These are phyloP conservation scores for Enhydra lutris DNA, from an alignment of 2,113 vertebrate genomes.

Conservation along the genomic window DNA sequence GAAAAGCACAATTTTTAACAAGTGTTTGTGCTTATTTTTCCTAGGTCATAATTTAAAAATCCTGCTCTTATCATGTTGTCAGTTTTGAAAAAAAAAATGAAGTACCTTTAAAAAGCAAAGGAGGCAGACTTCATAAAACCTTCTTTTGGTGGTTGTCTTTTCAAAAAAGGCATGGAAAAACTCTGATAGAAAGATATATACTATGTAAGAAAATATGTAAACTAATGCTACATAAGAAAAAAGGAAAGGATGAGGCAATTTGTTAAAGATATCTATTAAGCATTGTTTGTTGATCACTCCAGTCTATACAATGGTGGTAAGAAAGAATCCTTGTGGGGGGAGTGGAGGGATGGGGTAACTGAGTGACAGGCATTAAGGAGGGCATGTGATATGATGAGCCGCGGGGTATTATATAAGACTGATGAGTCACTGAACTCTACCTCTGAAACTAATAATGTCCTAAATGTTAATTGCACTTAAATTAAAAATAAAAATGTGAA, in stretches of 20 bases:
- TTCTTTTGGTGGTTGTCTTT: slow-evolving; percentile 36
- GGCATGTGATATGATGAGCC: not conserved
- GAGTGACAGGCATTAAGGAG: not conserved
- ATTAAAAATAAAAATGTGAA: not conserved
- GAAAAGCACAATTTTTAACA: not conserved
- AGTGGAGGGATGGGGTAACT: not conserved
- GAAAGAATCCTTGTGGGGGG: not conserved
- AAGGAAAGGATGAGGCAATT: not conserved
- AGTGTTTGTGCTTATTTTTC: slow-evolving; percentile 5
- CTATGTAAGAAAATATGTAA: not conserved
- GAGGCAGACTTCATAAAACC: slow-evolving; percentile 1
- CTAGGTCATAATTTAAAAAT: slow-evolving; percentile 52
- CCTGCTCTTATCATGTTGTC: slow-evolving; percentile 42
- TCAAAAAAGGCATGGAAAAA: not conserved
- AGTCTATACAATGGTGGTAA: not conserved
- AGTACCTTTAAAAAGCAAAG: slow-evolving; percentile 36
- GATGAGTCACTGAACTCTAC: not conserved
- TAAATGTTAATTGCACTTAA: not conserved
- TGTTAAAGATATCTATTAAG: not conserved
- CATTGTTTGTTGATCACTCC: not conserved
- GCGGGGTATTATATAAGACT: not conserved
- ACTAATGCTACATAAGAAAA: not conserved
- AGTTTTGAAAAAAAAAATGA: slow-evolving; percentile 40
- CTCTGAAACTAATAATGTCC: not conserved
- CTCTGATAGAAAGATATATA: not conserved